Base-by-base conservation (phyloP, 1,140 invertebrate genomes). In the Schlechtendalia chinensis region DNA sequence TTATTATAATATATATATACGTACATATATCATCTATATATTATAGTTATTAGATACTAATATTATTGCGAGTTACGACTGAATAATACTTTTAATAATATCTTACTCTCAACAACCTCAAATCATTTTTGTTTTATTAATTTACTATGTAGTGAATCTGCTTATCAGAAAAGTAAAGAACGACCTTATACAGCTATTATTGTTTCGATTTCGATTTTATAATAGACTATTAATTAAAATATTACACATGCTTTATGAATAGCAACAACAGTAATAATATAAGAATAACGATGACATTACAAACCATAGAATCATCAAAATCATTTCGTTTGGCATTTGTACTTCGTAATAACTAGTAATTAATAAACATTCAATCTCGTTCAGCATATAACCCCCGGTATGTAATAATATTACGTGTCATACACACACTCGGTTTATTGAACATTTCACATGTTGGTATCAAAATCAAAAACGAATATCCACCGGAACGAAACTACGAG, bases 161-260 rank as follows among this genome's bases (percentile, higher is more conserved):
- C 11, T 69, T 47, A 69, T 47, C 39, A 32, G 45, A 69, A 47
- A 69, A 47, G 22, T 69, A n/a, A 69, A 69, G 11, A 47, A 29
- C 22, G 65, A 22, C 39, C n/a, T 69, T 69, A 69, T 19, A 16
- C 5, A 47, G 0, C 47, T n/a, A 69, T 16, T 47, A 47, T 47
- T 32, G 17, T 63, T 32, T 11, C n/a, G 24, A 24, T 22, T 47
- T 69, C 12, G 11, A 39, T 65, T 29, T 32, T 67, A 47, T 69
- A 47, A 69, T 69, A 67, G n/a, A 69, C 5, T 24, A n/a, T 69
- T 47, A 24, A 69, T 69, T 69, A 69, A 45, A 47, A 47, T 47
- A 69, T 69, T 32, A 69, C 47, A 58, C n/a, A 10, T 32, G 39
- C 39, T 39, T n/a, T 39, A 69, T 8, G 47, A 50, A 69, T 45